Percentiles rank a stretch among this genome's conserved stretches.
Conservation (phyloP, 2,113 vertebrate species). For the Gadus chalcogrammus region DNA sequence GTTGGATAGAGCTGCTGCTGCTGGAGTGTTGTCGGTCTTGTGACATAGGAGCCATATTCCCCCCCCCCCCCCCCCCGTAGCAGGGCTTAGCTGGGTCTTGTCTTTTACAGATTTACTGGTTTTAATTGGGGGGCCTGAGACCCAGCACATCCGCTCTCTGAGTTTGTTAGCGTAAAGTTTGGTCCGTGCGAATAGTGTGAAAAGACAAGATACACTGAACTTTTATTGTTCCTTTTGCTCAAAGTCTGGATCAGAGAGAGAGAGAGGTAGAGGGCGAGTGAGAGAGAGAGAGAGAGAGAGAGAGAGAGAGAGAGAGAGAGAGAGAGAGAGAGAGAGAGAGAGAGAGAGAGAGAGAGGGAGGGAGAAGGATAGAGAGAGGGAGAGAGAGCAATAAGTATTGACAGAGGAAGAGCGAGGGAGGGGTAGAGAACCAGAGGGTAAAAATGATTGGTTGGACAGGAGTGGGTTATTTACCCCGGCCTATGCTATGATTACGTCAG, state of each 20-base stretch:
- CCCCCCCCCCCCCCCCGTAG: not conserved
- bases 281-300: no score
- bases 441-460: slow-evolving; percentile 7
- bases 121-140: slow-evolving; percentile 58
- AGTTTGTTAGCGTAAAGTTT: slow-evolving; percentile 58
- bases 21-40: no score
- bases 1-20: no score
- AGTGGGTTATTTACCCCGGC: slow-evolving; percentile 29
- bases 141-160: slow-evolving; percentile 45
- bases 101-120: slow-evolving; percentile 55
- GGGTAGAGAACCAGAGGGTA: no score
- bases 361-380: no score
- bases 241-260: slow-evolving; percentile 27
- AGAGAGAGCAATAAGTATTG: no score
- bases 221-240: slow-evolving; percentile 37
- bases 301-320: no score
- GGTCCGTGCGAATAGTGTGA: slow-evolving; percentile 36
- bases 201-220: slow-evolving; percentile 28
- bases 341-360: no score
- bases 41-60: no score
- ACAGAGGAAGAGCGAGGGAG: no score
- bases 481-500: slow-evolving; percentile 22
- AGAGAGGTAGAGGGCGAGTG: slow-evolving; percentile 23
- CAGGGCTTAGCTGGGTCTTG: slow-evolving; percentile 46
- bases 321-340: no score